Evolutionary conservation across 1,140 invertebrate species (phyloP).

Genomic region (Lerema accius): DNA sequence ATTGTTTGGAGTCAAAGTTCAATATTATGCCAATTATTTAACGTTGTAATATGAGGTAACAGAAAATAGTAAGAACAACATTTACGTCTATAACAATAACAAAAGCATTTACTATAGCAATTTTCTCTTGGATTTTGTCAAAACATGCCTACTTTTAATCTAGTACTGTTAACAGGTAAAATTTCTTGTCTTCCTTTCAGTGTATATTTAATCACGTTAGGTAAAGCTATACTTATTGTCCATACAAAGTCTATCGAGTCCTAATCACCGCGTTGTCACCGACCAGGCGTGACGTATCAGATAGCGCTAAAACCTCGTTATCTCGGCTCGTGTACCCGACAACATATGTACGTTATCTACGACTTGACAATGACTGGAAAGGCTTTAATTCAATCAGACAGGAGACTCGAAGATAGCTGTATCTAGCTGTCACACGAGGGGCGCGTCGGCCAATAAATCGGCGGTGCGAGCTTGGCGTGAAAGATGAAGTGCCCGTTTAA

Average conservation of each 20-base stretch:
- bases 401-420: constrained; percentile 57
- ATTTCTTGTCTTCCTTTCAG: not conserved
- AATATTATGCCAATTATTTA: not conserved
- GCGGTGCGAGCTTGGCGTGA: constrained; percentile 62
- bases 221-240: not conserved
- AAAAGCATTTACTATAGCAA: too few species aligned
- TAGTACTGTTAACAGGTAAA: too few species aligned
- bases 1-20: constrained; percentile 7
- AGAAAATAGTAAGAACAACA: too few species aligned
- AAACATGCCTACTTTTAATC: too few species aligned
- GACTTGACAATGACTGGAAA: constrained; percentile 50
- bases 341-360: constrained; percentile 43
- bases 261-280: constrained; percentile 41
- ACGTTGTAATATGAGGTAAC: too few species aligned
- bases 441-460: constrained; percentile 76
- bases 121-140: too few species aligned
- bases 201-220: not conserved
- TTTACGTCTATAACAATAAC: too few species aligned
- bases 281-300: constrained; percentile 36
- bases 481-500: constrained; percentile 80
- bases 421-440: constrained; percentile 70
- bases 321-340: constrained; percentile 29
- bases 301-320: constrained; percentile 34
- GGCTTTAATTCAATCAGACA: constrained; percentile 65
- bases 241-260: constrained; percentile 25